A percentile compares a stretch with the other conserved stretches of the same genome.
phyloP scores from a whole-genome alignment of 1,140 invertebrate species.

The Brachionus koreanus region DNA sequence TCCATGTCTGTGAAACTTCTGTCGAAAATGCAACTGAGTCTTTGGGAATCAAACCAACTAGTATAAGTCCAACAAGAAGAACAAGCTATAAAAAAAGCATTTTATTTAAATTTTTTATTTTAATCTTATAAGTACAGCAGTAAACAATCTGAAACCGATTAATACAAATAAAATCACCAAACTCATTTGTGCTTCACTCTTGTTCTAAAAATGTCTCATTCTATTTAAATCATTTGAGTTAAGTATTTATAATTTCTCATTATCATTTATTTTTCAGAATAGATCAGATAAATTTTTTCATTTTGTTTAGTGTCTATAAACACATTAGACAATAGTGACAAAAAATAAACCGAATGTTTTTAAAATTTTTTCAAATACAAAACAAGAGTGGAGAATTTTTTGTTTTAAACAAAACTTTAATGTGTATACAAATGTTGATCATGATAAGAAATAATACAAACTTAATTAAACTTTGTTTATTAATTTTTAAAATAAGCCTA shows the following conservation, averaged over 20 bases:
- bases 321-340: neutral
- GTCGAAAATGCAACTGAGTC: neutral
- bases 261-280: neutral
- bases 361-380: neutral
- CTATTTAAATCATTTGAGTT: neutral
- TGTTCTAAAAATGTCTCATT: neutral
- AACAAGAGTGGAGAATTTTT: neutral
- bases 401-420: neutral
- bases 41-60: neutral
- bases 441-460: neutral
- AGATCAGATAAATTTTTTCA: neutral
- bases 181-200: neutral
- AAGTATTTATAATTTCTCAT: neutral
- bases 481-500: neutral
- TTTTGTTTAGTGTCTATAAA: neutral
- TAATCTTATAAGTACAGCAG: neutral
- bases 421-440: neutral
- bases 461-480: neutral
- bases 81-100: neutral
- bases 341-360: neutral
- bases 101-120: neutral
- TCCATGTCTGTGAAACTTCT: neutral
- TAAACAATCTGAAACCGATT: neutral
- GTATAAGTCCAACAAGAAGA: neutral
- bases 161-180: neutral